Percentiles rank a stretch among this genome's conserved stretches.
These are phyloP conservation scores for Oscheius sp. DNA, from an alignment of 2,888 invertebrate genomes.

Conservation along the genomic window DNA sequence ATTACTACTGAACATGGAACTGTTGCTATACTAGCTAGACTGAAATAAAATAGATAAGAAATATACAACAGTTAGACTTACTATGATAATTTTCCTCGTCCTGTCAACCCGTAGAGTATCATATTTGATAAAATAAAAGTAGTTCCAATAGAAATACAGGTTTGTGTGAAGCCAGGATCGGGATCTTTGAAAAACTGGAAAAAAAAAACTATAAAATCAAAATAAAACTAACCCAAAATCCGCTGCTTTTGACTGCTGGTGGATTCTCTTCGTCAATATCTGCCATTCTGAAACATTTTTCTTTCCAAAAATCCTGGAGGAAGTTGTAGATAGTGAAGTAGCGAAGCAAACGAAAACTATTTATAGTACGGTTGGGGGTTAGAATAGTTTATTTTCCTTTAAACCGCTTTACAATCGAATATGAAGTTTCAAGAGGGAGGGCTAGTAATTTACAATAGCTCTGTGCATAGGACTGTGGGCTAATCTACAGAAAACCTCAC, in stretches of 20 bases:
- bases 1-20: slow-evolving; percentile 53
- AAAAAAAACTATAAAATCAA: not conserved
- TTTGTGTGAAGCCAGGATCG: slow-evolving; percentile 60
- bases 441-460: not conserved
- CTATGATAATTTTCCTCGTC: slow-evolving; percentile 52
- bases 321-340: too few species aligned
- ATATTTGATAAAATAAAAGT: slow-evolving; percentile 58
- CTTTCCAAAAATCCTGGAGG: not conserved
- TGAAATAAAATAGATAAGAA: not conserved
- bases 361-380: too few species aligned
- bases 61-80: too few species aligned
- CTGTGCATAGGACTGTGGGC: not conserved
- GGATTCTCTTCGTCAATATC: slow-evolving; percentile 31
- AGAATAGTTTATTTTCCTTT: too few species aligned
- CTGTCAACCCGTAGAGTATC: slow-evolving; percentile 61
- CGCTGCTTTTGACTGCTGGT: not conserved
- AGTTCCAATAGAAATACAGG: slow-evolving; percentile 49
- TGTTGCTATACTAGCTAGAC: slow-evolving; percentile 42
- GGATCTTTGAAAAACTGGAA: slow-evolving; percentile 40
- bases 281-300: not conserved
- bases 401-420: not conserved
- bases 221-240: slow-evolving; percentile 26
- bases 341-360: too few species aligned
- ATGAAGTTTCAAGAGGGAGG: not conserved
- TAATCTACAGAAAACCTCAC: slow-evolving; percentile 19